These are phyloP conservation scores for Sylvia atricapilla DNA, from an alignment of 2,113 vertebrate genomes.

Conservation along the genomic window DNA sequence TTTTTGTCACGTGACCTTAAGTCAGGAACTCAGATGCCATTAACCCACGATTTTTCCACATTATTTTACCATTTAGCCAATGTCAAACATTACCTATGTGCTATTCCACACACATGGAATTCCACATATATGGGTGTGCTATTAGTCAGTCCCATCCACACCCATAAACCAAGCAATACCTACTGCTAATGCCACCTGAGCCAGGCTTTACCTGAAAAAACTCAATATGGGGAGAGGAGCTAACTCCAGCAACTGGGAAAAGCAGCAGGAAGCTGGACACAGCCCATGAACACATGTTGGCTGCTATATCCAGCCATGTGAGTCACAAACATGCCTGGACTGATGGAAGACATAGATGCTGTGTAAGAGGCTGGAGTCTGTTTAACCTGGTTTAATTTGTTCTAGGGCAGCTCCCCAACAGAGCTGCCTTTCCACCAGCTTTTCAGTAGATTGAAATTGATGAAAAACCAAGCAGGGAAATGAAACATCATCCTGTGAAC, in stretches of 20 bases:
- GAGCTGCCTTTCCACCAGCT: neutral
- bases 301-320: neutral
- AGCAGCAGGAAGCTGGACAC: neutral
- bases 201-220: neutral
- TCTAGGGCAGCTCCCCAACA: neutral
- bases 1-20: neutral
- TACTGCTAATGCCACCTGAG: neutral
- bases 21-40: neutral
- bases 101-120: neutral
- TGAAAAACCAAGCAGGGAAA: neutral
- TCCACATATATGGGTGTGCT: neutral
- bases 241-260: neutral
- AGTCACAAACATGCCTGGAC: neutral
- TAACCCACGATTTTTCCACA: neutral
- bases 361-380: neutral
- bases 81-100: neutral
- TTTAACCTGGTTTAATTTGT: neutral
- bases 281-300: accelerated
- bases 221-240: neutral
- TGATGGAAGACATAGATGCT: neutral
- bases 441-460: neutral
- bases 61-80: neutral
- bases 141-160: neutral
- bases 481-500: neutral
- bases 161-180: neutral